A percentile compares a stretch with the other conserved stretches of the same genome.
Evolutionary conservation across 2,888 invertebrate genomes (phyloP).

Genomic region (Spilarctia lutea): DNA sequence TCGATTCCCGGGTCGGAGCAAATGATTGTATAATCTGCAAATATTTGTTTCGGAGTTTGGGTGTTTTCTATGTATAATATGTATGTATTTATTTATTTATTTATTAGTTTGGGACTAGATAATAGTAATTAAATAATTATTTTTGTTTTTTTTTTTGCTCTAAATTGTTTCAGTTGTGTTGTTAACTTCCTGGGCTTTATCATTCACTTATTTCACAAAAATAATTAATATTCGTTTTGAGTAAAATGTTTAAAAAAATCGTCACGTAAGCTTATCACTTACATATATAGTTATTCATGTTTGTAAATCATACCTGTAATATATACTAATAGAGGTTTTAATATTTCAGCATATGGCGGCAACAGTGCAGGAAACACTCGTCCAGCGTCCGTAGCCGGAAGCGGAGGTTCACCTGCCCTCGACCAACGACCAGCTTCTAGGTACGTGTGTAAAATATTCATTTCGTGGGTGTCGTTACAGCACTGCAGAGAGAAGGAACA

Average conservation of each 20-base stretch:
- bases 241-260: neutral
- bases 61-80: too few relatives aligned
- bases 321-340: conserved; percentile 6
- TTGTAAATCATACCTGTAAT: neutral
- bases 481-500: too few relatives aligned
- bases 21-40: too few relatives aligned
- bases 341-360: conserved; percentile 71
- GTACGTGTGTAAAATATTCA: conserved; percentile 46
- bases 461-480: too few relatives aligned
- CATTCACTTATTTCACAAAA: neutral
- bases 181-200: neutral
- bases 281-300: too few relatives aligned
- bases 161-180: neutral
- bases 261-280: too few relatives aligned
- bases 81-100: too few relatives aligned
- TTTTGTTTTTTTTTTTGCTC: neutral
- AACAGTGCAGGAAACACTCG: conserved; percentile 61
- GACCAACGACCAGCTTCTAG: conserved; percentile 80
- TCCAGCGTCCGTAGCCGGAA: conserved; percentile 78
- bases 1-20: too few relatives aligned
- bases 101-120: too few relatives aligned
- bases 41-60: too few relatives aligned
- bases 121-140: too few relatives aligned
- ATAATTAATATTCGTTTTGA: too few relatives aligned
- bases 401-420: conserved; percentile 77